Conservation (phyloP, 2,888 invertebrate genomes). For the Azorinus chamasolen region DNA sequence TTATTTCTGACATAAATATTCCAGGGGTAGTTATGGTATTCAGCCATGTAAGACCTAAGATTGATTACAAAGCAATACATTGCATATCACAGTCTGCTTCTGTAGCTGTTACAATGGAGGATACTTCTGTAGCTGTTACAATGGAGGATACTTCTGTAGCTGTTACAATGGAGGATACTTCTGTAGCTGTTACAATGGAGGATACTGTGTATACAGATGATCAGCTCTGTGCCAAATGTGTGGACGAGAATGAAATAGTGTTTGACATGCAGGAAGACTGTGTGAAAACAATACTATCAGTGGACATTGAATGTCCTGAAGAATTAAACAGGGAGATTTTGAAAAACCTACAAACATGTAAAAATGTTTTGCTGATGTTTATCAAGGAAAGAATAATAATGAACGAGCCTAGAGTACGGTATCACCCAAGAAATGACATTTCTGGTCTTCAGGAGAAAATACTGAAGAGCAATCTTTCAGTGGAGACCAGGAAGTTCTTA, state of each 20-base stretch:
- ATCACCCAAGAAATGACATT: constrained; percentile 44
- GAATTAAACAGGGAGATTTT: constrained; percentile 45
- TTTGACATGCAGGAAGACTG: constrained; percentile 53
- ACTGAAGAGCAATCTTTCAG: constrained; percentile 37
- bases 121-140: too few relatives aligned
- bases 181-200: background rate
- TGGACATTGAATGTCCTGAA: constrained; percentile 26
- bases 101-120: too few relatives aligned
- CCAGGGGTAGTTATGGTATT: too few relatives aligned
- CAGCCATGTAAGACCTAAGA: too few relatives aligned
- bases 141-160: too few relatives aligned
- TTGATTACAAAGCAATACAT: too few relatives aligned
- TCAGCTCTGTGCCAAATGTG: constrained; percentile 44
- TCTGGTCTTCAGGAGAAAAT: constrained; percentile 50
- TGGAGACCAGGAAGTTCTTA: constrained; percentile 40
- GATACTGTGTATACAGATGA: constrained; percentile 26
- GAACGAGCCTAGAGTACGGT: constrained; percentile 54
- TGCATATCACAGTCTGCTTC: too few relatives aligned
- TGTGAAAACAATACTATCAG: constrained; percentile 31
- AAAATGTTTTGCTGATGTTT: constrained; percentile 39
- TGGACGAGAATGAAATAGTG: constrained; percentile 57
- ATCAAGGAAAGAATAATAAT: constrained; percentile 52
- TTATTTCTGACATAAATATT: too few relatives aligned
- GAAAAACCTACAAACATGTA: constrained; percentile 41
- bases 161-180: background rate